A percentile compares a stretch with the other conserved stretches of the same genome.
These are phyloP conservation scores for Machimus rusticus DNA, from an alignment of 2,888 invertebrate genomes.

Conservation along the genomic window DNA sequence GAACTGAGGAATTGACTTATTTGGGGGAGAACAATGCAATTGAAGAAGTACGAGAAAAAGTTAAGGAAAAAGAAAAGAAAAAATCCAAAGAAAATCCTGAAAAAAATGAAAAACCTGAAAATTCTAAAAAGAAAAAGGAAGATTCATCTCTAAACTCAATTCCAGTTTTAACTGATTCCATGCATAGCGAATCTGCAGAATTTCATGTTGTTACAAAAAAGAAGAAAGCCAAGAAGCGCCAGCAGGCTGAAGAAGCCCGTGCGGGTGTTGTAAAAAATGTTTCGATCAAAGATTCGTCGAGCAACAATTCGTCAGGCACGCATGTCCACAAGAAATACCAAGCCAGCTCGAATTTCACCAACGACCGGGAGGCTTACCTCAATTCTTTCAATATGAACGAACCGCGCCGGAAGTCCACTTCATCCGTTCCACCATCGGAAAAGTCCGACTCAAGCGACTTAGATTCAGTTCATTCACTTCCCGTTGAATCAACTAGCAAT, in stretches of 20 bases:
- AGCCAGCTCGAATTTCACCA: conserved; percentile 49
- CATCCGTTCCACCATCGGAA: conserved; percentile 82
- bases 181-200: conserved; percentile 69
- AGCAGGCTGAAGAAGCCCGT: conserved; percentile 49
- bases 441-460: conserved; percentile 83
- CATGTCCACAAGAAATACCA: conserved; percentile 48
- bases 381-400: conserved; percentile 54
- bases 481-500: conserved; percentile 65
- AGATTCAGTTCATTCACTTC: conserved; percentile 86
- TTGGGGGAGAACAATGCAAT: conserved; percentile 55
- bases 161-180: conserved; percentile 53
- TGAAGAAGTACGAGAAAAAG: conserved; percentile 50
- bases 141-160: background rate
- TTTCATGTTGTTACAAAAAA: conserved; percentile 86
- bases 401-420: conserved; percentile 73
- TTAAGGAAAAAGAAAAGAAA: conserved; percentile 52
- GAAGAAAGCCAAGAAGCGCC: conserved; percentile 78
- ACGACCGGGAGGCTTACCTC: conserved; percentile 52
- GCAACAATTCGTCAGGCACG: background rate
- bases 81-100: conserved; percentile 46
- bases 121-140: conserved; percentile 45
- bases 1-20: conserved; percentile 70
- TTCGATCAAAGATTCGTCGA: conserved; percentile 7
- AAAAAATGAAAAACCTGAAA: conserved; percentile 29
- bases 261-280: conserved; percentile 34